Conservation (phyloP, 2,888 invertebrate species). For the Hydrotaea cyrtoneurina region DNA sequence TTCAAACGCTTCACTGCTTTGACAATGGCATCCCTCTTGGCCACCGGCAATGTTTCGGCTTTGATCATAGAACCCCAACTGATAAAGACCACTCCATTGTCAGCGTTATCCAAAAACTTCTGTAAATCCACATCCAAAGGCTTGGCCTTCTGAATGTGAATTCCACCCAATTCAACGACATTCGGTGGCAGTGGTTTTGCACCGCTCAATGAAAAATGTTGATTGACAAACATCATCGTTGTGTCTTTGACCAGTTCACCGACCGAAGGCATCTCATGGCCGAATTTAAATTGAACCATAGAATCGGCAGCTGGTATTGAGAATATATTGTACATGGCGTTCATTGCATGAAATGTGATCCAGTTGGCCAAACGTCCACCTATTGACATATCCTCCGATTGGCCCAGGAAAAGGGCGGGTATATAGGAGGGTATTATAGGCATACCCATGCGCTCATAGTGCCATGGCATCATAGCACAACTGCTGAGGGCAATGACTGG, state of each 20-base stretch:
- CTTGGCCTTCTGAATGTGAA: constrained; percentile 81
- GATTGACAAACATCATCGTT: constrained; percentile 82
- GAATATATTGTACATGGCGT: constrained; percentile 75
- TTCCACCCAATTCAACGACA: constrained; percentile 83
- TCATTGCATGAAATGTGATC: constrained; percentile 73
- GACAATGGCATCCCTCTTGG: constrained; percentile 83
- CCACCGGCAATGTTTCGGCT: constrained; percentile 83
- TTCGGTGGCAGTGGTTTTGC: constrained; percentile 81
- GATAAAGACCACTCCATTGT: constrained; percentile 85
- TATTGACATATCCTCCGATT: constrained; percentile 81
- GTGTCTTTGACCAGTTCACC: constrained; percentile 80
- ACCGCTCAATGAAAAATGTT: constrained; percentile 82
- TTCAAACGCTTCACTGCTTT: constrained; percentile 83
- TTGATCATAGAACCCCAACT: constrained; percentile 88
- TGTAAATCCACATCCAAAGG: constrained; percentile 82
- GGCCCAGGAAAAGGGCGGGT: constrained; percentile 82
- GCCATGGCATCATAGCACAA: constrained; percentile 84
- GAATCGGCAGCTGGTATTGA: constrained; percentile 73
- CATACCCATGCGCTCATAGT: constrained; percentile 83
- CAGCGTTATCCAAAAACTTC: constrained; percentile 84
- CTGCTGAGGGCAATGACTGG: constrained; percentile 83
- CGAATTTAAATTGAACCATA: constrained; percentile 75
- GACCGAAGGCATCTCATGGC: constrained; percentile 81
- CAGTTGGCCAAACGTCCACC: constrained; percentile 81
- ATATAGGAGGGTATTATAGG: constrained; percentile 84